These are phyloP conservation scores for Manis pentadactyla DNA, from an alignment of 2,797 vertebrate genomes.

Conservation along the genomic window DNA sequence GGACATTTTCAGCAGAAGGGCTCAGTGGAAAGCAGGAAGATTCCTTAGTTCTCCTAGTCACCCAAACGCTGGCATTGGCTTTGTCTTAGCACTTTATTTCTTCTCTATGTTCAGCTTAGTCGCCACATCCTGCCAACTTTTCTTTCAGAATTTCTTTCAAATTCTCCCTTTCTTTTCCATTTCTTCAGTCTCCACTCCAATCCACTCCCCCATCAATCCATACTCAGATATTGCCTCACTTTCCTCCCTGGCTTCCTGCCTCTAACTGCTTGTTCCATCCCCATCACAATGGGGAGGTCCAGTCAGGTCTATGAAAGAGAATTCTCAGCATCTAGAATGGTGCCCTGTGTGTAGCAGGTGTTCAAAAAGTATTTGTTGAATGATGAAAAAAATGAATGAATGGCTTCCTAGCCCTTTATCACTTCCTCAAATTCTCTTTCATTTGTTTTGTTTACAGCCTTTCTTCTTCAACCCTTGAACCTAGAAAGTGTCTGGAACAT, in stretches of 20 bases:
- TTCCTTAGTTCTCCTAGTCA: background rate
- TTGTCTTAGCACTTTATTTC: background rate
- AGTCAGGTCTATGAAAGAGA: background rate
- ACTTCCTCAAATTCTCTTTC: conserved; percentile 49
- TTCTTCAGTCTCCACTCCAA: background rate
- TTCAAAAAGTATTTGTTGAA: conserved; percentile 34
- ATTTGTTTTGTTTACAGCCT: conserved; percentile 39
- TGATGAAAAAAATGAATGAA: conserved; percentile 11
- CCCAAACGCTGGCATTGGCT: background rate
- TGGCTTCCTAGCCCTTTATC: conserved; percentile 11
- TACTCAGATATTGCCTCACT: background rate
- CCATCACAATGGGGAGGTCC: background rate
- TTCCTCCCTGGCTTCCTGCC: background rate
- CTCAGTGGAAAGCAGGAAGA: background rate
- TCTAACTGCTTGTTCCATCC: background rate
- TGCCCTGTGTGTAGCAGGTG: background rate
- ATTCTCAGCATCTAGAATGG: conserved; percentile 39
- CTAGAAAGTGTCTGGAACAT: conserved; percentile 35
- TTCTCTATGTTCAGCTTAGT: conserved; percentile 12
- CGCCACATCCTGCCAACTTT: background rate
- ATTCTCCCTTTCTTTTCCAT: background rate
- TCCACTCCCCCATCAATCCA: background rate
- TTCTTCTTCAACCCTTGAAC: conserved; percentile 8
- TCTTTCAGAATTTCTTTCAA: conserved; percentile 51
- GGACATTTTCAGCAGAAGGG: background rate